These are phyloP conservation scores for Tragulus kanchil DNA, from an alignment of 2,113 vertebrate species.

Conservation along the genomic window DNA sequence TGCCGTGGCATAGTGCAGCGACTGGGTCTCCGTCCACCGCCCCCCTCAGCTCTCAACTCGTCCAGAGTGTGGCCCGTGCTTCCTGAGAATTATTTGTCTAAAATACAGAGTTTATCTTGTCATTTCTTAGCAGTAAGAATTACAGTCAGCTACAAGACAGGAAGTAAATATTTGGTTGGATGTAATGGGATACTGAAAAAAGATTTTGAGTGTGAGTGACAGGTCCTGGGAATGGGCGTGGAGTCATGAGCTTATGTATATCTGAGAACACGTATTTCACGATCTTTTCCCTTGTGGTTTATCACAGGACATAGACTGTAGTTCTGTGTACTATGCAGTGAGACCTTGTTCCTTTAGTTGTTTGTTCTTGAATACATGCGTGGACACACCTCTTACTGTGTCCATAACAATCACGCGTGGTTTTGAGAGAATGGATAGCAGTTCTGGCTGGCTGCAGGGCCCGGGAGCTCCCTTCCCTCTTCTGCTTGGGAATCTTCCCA, in stretches of 20 bases:
- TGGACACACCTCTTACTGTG: neutral
- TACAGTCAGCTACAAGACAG: neutral
- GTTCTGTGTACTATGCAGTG: neutral
- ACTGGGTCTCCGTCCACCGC: neutral
- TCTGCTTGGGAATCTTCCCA: neutral
- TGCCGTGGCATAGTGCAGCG: too few relatives aligned
- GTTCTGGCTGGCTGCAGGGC: neutral
- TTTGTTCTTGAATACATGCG: neutral
- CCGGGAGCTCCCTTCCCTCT: neutral
- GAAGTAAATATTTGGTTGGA: neutral
- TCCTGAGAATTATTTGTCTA: neutral
- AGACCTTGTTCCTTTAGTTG: neutral
- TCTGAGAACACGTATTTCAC: neutral
- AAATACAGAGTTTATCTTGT: neutral
- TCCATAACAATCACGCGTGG: rapidly evolving
- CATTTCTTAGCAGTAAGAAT: neutral
- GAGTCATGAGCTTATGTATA: neutral
- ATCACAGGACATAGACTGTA: neutral
- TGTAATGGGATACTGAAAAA: neutral
- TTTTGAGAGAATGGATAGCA: neutral
- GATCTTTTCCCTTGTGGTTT: neutral
- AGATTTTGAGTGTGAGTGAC: neutral
- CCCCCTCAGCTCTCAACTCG: neutral
- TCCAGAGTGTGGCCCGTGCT: neutral
- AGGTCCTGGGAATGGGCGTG: neutral